Percentiles rank a stretch among this genome's conserved stretches.
These are phyloP conservation scores for Odontesthes bonariensis DNA, from an alignment of 2,113 vertebrate species.

Conservation along the genomic window DNA sequence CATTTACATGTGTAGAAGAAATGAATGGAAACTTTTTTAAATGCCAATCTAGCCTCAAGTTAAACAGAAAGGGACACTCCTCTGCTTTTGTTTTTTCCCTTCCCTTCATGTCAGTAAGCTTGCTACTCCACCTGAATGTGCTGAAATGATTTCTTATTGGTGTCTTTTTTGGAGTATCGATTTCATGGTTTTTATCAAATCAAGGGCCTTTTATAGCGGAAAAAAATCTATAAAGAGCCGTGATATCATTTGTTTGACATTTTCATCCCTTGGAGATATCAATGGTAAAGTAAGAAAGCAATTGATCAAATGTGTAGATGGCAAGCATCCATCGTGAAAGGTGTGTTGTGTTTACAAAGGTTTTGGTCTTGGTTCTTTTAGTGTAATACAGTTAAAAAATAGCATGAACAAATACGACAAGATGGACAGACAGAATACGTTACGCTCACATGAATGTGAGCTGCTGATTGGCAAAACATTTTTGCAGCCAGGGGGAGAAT, in stretches of 20 bases:
- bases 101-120: constrained; percentile 53
- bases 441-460: not conserved
- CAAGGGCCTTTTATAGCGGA: constrained; percentile 52
- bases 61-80: not conserved
- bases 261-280: constrained; percentile 69
- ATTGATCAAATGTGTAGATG: constrained; percentile 50
- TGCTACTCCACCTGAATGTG: constrained; percentile 53
- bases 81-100: constrained; percentile 32
- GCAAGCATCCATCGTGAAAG: constrained; percentile 31
- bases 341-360: constrained; percentile 21
- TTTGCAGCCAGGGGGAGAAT: not conserved
- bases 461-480: not conserved
- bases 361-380: not conserved
- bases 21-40: constrained; percentile 3
- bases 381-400: constrained; percentile 6
- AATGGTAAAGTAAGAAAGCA: constrained; percentile 59
- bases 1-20: not conserved
- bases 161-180: constrained; percentile 76
- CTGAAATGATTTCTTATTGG: constrained; percentile 69
- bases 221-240: constrained; percentile 73
- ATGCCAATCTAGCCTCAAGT: not conserved
- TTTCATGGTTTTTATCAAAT: constrained; percentile 79
- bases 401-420: constrained; percentile 14
- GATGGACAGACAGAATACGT: constrained; percentile 18
- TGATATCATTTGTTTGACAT: constrained; percentile 79